Evolutionary conservation across 2,797 vertebrate genomes (phyloP).

Genomic region (Mionectes olivaceus): DNA sequence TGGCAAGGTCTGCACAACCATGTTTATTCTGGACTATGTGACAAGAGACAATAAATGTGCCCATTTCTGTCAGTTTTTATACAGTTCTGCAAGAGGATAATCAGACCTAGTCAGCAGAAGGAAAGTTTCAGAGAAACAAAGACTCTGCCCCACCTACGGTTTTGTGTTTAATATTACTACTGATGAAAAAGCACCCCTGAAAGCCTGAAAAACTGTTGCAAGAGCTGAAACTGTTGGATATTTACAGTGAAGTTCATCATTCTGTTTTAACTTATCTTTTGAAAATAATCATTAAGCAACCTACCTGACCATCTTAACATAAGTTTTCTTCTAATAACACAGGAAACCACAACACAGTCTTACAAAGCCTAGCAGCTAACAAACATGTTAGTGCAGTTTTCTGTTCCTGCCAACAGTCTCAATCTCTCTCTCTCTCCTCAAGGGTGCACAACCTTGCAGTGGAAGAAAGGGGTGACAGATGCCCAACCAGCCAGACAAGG

Average conservation of each 20-base stretch:
- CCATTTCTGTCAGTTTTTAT: not conserved
- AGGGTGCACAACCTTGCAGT: not conserved
- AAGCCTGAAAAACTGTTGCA: not conserved
- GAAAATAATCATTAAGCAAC: not conserved
- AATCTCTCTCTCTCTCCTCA: not conserved
- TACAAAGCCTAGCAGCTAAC: not conserved
- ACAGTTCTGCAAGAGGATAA: not conserved
- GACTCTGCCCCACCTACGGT: not conserved
- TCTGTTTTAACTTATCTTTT: not conserved
- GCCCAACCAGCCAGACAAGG: not conserved
- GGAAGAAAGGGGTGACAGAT: not conserved
- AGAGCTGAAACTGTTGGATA: not conserved
- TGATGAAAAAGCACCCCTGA: not conserved
- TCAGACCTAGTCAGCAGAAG: not conserved
- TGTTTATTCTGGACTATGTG: not conserved
- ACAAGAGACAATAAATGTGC: rapidly evolving
- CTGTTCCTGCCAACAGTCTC: not conserved
- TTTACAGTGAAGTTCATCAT: not conserved
- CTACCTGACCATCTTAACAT: not conserved
- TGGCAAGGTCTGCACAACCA: not conserved
- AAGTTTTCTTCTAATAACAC: not conserved
- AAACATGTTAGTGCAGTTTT: not conserved
- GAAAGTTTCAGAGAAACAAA: not conserved
- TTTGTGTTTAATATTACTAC: not conserved
- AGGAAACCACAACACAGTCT: not conserved